These are phyloP conservation scores for Chalcis sispes DNA, from an alignment of 2,888 invertebrate genomes.

Conservation along the genomic window DNA sequence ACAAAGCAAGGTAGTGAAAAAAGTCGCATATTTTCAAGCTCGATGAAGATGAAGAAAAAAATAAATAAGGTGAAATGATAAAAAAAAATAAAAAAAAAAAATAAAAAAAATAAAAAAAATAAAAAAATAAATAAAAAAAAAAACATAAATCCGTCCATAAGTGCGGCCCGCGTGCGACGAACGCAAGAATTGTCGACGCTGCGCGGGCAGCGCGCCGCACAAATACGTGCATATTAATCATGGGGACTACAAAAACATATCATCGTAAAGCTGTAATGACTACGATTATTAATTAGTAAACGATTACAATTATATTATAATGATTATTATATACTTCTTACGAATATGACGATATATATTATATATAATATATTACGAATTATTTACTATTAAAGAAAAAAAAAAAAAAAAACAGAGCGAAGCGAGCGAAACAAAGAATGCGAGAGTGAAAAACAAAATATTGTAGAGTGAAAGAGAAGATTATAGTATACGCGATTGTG, in stretches of 20 bases:
- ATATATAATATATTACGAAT: conserved; percentile 59
- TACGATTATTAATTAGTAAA: conserved; percentile 65
- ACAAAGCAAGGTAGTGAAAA: not conserved
- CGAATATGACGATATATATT: conserved; percentile 57
- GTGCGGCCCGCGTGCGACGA: conserved; percentile 64
- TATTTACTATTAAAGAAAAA: conserved; percentile 54
- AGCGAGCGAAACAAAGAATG: conserved; percentile 16
- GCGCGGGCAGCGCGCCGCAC: conserved; percentile 70
- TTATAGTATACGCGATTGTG: conserved; percentile 13
- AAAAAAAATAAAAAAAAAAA: conserved; percentile 40
- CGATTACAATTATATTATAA: conserved; percentile 59
- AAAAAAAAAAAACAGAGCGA: conserved; percentile 23
- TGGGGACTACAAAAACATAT: conserved; percentile 77
- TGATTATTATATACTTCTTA: conserved; percentile 59
- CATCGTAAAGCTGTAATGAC: conserved; percentile 71
- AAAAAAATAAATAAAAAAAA: conserved; percentile 44
- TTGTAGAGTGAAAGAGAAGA: conserved; percentile 18
- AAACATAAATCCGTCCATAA: conserved; percentile 67
- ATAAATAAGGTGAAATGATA: conserved; percentile 15
- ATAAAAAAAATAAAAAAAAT: conserved; percentile 42
- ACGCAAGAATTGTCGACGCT: conserved; percentile 48
- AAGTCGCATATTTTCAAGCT: conserved; percentile 27
- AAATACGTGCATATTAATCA: conserved; percentile 75
- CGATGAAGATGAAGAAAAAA: conserved; percentile 40
- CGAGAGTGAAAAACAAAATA: conserved; percentile 16